Base-by-base conservation (phyloP, 2,113 vertebrate species). In the Ia io region DNA sequence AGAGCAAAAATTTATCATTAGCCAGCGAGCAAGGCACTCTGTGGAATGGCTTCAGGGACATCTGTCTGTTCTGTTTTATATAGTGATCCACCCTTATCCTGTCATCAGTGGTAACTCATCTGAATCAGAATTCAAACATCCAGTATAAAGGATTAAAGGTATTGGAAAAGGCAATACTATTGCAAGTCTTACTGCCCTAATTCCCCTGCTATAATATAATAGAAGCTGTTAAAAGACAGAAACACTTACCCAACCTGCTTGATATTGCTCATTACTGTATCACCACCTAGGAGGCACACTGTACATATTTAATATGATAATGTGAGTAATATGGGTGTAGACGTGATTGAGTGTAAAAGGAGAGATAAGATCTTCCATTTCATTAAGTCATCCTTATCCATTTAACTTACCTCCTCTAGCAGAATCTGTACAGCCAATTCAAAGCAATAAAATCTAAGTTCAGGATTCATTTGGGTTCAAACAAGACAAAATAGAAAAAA, bases 391-490 rank as follows among this genome's bases (percentile, higher is more conserved):
- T 67, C 86, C 78, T 94, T 83, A 91, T 86, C 56, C 92, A 0
- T 96, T 89, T 95, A 71, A 97, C 92, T 94, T 84, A 85, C 63
- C 90, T 96, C 61, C 56, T 85, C 49, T 74, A 83, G 9, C 8
- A 94, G 71, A 51, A 91, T 93, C 73, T 95, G 4, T 91, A 94
- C 1, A 1, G 59, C 53, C 69, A 96, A 97, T 94, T 97, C 91
- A 95, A 94, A 96, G 61, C 51, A 37, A 78, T 40, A 71, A 97
- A 95, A 96, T 83, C 37, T 88, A 95, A 82, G 88, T 85, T 96
- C 30, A 42, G 37, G 84, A 97, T 95, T 86, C 96, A 84, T 14
- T 37, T 56, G 32, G 65, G 47, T 82, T 32, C 93, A 44, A 2
- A 1, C 5, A 74, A 97, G 95, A 88, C 83, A 97, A 69, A 71